Evolutionary conservation across 2,888 invertebrate species (phyloP), one percentile per base, ranked within the genome.

Genomic region (Melanostoma mellinum): DNA sequence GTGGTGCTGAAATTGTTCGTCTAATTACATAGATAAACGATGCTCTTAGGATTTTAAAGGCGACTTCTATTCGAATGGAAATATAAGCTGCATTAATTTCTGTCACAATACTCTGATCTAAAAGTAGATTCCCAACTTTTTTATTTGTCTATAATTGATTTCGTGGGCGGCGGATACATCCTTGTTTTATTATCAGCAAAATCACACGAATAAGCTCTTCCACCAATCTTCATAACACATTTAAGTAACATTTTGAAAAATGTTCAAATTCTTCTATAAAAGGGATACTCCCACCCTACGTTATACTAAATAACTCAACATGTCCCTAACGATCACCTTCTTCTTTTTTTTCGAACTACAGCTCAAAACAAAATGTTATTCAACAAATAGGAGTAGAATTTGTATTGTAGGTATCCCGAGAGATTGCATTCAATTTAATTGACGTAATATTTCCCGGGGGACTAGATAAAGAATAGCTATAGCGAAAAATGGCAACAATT

Each of bases 11-110:
- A 65, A 46, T 76, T 60, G 20, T 65, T 65, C 46, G 65, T 68
- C 81, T 72, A 72, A 76, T 81, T 81, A 81, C 68, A 72, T 53
- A 76, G 76, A 81, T 81, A 81, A 81, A 81, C 77, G 81, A 72
- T 68, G 67, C 72, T 72, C 56, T 56, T 61, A 56, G 72, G 53
- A 77, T 42, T 36, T 48, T 55, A 56, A 56, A 67, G 42, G 72
- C 36, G 65, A 60, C 76, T 67, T 72, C 9, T 35, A 48, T 61
- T 76, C 77, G 32, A 61, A 77, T 44, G 61, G 81, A 68, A 77
- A 81, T 76, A 61, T 77, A 67, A 81, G 81, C 48, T 67, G n/a
- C 56, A 81, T 81, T 81, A 58, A 81, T 72, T 67, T 61, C 9
- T 36, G 9, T 48, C 40, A 38, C 20, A 68, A 79, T 20, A 1